A percentile compares a stretch with the other conserved stretches of the same genome.
phyloP scores from a whole-genome alignment of 1,140 invertebrate genomes.

The Drosophila mojavensis region DNA sequence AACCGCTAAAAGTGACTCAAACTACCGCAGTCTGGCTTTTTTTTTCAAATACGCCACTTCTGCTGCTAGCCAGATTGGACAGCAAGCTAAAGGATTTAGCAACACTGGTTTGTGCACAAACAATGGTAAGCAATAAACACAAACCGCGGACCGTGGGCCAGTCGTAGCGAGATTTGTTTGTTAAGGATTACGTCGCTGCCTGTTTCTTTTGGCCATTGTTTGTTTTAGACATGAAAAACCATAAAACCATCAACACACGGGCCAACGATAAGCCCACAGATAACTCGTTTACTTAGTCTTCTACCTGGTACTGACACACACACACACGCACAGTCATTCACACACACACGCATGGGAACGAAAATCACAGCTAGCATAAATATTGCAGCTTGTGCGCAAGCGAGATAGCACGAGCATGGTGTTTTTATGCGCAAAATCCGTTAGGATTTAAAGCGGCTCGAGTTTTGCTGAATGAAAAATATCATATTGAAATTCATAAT shows the following conservation, averaged over 20 bases:
- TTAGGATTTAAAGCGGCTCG: slow-evolving; percentile 21
- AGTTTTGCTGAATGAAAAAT: slow-evolving; percentile 42
- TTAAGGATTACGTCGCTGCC: slow-evolving; percentile 62
- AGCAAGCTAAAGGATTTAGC: background rate
- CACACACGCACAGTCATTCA: background rate
- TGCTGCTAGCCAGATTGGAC: too few species aligned
- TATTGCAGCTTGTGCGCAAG: slow-evolving; percentile 23
- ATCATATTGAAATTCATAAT: slow-evolving; percentile 33
- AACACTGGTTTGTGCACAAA: slow-evolving; percentile 5
- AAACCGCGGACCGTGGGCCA: background rate
- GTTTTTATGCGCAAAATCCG: slow-evolving; percentile 27
- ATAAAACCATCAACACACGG: slow-evolving; percentile 67
- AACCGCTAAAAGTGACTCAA: background rate
- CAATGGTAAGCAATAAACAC: slow-evolving; percentile 16
- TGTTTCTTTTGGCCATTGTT: slow-evolving; percentile 51
- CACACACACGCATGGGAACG: background rate
- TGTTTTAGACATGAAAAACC: slow-evolving; percentile 59
- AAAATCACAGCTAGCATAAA: slow-evolving; percentile 1
- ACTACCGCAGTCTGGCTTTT: background rate
- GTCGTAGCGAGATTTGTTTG: slow-evolving; percentile 64
- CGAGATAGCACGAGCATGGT: slow-evolving; percentile 16
- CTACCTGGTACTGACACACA: slow-evolving; percentile 45
- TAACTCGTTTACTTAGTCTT: slow-evolving; percentile 56
- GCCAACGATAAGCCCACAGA: slow-evolving; percentile 59
- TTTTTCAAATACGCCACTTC: too few species aligned